Percentiles rank a stretch among this genome's conserved stretches.
Evolutionary conservation across 2,888 invertebrate genomes (phyloP).

Genomic region (Coremacera marginata): DNA sequence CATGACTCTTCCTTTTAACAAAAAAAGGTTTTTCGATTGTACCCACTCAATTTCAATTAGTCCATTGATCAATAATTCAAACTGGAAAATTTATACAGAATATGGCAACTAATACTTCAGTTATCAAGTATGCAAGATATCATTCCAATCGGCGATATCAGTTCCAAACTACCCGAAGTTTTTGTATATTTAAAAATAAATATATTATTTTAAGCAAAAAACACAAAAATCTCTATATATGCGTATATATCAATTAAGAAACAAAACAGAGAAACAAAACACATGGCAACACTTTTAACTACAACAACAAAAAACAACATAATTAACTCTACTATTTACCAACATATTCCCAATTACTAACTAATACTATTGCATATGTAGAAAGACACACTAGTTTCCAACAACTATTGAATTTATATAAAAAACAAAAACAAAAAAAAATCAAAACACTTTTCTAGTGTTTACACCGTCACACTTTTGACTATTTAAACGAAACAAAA

Average conservation of each 20-base stretch:
- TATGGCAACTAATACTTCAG: no score
- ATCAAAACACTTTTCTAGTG: neutral
- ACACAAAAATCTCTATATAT: neutral
- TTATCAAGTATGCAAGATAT: no score
- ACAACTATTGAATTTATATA: neutral
- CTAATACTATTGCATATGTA: conserved; percentile 6
- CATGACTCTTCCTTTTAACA: no score
- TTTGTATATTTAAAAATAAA: no score
- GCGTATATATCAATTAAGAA: neutral
- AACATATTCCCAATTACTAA: conserved; percentile 11
- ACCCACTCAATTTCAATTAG: no score
- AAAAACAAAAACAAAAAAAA: neutral
- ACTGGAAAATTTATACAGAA: no score
- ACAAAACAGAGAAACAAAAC: neutral
- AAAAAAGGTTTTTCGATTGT: no score
- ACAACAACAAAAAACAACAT: conserved; percentile 2
- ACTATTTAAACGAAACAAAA: neutral
- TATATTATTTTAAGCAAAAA: neutral
- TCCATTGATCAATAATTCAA: no score
- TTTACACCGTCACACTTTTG: neutral
- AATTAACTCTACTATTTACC: conserved; percentile 19
- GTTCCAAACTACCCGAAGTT: no score
- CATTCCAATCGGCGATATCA: no score
- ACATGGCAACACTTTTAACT: neutral
- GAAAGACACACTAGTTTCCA: conserved; percentile 34